A percentile compares a stretch with the other conserved stretches of the same genome.
phyloP scores from a whole-genome alignment of 2,797 vertebrate genomes.

The Gallinago nigripennis region DNA sequence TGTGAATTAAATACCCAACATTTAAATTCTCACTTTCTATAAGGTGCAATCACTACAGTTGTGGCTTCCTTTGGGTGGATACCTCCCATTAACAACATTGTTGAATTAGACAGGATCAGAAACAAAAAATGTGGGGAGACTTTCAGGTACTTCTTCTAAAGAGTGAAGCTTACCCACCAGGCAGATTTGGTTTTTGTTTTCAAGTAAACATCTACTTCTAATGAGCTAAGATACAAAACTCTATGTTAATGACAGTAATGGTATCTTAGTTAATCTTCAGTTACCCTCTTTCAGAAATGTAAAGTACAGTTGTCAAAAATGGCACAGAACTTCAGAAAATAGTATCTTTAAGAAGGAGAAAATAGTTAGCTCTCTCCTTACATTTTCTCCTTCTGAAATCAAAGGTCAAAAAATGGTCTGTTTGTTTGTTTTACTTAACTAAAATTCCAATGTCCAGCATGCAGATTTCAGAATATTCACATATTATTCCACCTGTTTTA shows the following conservation, averaged over 20 bases:
- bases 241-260: not conserved
- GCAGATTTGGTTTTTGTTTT: not conserved
- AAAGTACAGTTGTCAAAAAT: not conserved
- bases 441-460: not conserved
- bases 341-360: not conserved
- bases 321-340: not conserved
- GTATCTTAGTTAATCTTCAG: not conserved
- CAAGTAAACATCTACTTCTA: not conserved
- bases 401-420: not conserved
- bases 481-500: not conserved
- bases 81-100: not conserved
- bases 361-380: not conserved
- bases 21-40: constrained; percentile 6
- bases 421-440: not conserved
- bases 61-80: not conserved
- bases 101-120: not conserved
- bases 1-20: constrained; percentile 3
- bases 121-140: not conserved
- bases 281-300: not conserved
- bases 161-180: not conserved
- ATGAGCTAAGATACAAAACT: not conserved
- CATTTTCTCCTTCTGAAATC: not conserved
- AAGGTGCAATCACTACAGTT: not conserved
- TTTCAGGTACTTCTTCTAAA: not conserved
- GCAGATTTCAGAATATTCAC: not conserved